A percentile compares a stretch with the other conserved stretches of the same genome.
phyloP scores from a whole-genome alignment of 2,113 vertebrate genomes.

The Indicator maculatus region DNA sequence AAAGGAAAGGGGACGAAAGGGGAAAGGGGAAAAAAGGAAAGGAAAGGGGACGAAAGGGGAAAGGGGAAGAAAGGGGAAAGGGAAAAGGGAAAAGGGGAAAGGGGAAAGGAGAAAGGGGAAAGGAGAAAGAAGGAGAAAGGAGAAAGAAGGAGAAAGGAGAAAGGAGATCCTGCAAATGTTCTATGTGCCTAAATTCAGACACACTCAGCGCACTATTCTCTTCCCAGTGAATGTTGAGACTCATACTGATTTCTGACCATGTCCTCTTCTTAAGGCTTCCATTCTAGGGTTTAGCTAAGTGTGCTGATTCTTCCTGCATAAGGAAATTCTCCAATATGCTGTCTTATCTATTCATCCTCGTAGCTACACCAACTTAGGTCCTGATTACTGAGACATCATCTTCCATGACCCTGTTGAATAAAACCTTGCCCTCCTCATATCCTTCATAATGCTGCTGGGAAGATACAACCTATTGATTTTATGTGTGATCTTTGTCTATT shows the following conservation, averaged over 20 bases:
- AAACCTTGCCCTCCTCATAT: conserved; percentile 17
- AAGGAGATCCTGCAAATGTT: neutral
- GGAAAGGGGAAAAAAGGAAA: too few relatives aligned
- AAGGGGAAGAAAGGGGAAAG: too few relatives aligned
- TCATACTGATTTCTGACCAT: neutral
- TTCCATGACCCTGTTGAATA: conserved; percentile 26
- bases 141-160: neutral
- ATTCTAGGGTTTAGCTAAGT: neutral
- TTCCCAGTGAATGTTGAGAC: neutral
- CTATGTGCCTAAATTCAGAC: neutral
- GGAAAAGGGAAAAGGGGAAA: too few relatives aligned
- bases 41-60: too few relatives aligned
- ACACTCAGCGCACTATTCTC: neutral
- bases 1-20: too few relatives aligned
- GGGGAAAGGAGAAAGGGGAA: neutral
- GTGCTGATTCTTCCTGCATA: neutral
- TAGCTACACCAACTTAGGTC: neutral
- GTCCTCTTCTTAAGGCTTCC: neutral
- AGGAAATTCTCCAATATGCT: conserved; percentile 5
- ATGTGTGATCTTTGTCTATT: conserved; percentile 18
- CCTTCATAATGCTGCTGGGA: neutral
- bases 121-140: neutral
- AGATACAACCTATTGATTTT: conserved; percentile 8
- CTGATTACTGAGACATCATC: neutral
- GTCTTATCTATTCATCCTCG: conserved; percentile 3